Base-by-base conservation (phyloP, 2,888 invertebrate genomes). In the Stictocephala bisonia region DNA sequence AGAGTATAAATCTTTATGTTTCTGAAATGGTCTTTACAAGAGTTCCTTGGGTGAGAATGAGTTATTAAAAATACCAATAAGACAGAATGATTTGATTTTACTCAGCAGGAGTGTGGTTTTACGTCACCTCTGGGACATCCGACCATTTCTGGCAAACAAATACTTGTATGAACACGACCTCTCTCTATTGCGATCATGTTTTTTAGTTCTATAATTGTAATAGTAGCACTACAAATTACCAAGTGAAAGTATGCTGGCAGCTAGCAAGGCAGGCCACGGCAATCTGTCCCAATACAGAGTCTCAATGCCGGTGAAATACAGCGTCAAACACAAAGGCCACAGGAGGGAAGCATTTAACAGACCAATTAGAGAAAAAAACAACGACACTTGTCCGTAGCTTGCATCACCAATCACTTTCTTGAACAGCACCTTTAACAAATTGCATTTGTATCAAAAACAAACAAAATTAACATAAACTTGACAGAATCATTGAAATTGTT, bases 321-420 rank as follows among this genome's bases (percentile, higher is more conserved):
- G 87, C 24, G 92, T 91, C 75, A 96, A 85, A 81, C 95, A 92
- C 67, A 96, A 86, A n/a, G 97, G 97, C 96, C 97, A 97, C 81
- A 97, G 87, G 74, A 97, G 86, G 4, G 93, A 87, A 18, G 94
- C 92, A 84, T 96, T 96, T 82, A 96, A 89, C 79, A 96, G 86
- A 58, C 97, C 97, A 80, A 98, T 89, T 29, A 95, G 89, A 0
- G 96, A 93, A 86, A 97, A 96, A 85, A 97, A 96, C 78, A 98
- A 86, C 1, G 97, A 95, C 71, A 96, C 92, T 85, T 97, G 96
- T 3, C 95, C 96, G 73, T 93, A 91, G 73, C 93, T 94, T 75
- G 96, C 95, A 82, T 96, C 95, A 13, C 97, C 97, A 85, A 97
- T 93, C 79, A 96, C 92, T 86, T 95, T 95, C 82, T 95, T 93